A percentile compares a stretch with the other conserved stretches of the same genome.
Conservation (phyloP, 2,113 vertebrate species). For the Pagrus major region DNA sequence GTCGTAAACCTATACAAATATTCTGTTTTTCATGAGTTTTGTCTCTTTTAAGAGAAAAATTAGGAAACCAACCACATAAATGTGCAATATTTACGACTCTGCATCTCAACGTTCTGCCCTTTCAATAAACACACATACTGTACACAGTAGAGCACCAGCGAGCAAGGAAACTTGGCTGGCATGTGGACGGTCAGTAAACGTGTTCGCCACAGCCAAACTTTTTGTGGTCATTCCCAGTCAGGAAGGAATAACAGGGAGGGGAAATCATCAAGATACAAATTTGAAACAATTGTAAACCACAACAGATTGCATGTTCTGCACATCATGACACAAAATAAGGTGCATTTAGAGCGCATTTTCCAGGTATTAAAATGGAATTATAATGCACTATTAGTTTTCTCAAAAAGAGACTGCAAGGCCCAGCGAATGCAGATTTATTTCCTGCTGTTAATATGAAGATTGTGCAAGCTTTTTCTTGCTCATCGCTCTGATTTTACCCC, state of each 20-base stretch:
- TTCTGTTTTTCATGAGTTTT: slow-evolving; percentile 26
- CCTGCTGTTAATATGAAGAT: background rate
- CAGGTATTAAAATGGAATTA: background rate
- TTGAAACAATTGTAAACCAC: background rate
- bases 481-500: background rate
- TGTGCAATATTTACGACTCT: slow-evolving; percentile 53
- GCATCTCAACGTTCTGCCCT: background rate
- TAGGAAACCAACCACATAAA: slow-evolving; percentile 33
- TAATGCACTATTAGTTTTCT: background rate
- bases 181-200: background rate
- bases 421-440: background rate
- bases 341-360: slow-evolving; percentile 3
- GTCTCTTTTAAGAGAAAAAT: slow-evolving; percentile 33
- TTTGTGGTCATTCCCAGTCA: background rate
- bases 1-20: slow-evolving; percentile 53
- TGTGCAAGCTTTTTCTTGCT: background rate
- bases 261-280: background rate
- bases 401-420: slow-evolving; percentile 1
- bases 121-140: slow-evolving; percentile 6
- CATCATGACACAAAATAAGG: slow-evolving; percentile 32
- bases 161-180: background rate
- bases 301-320: slow-evolving; percentile 5
- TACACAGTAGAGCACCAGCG: background rate
- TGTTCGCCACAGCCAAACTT: background rate
- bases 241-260: background rate